Evolutionary conservation across 2,888 invertebrate species (phyloP), one percentile per base, ranked within the genome.

Genomic region (Acanthosepion esculentum): DNA sequence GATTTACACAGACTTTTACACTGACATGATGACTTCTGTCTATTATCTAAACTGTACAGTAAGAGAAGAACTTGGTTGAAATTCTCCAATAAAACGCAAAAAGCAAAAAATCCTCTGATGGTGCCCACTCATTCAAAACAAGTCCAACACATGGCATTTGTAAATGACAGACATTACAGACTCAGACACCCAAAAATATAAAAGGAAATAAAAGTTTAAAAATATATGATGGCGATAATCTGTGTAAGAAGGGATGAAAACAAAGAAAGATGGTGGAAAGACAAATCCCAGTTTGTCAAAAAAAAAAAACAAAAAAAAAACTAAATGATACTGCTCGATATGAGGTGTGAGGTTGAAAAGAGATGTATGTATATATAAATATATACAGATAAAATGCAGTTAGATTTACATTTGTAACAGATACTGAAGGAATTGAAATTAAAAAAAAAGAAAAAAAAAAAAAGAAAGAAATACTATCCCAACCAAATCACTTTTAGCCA

Each of bases 91-190:
- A 10, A 78, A 78, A 12, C 78, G n/a, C n/a, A 12, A 78, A n/a
- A 78, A 59, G 2, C 10, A 78, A 78, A 78, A 12, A 33, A 78
- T n/a, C 78, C 78, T 78, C 29, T 78, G n/a, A 78, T 78, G n/a
- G 78, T n/a, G n/a, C n/a, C 78, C 12, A 78, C 18, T 18, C 78
- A 15, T 78, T 33, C 12, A 78, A 78, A 15, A 78, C 15, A 78
- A 78, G n/a, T 78, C n/a, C n/a, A 78, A 78, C 78, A 78, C n/a
- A 78, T 78, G 78, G 78, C 78, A 33, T 78, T 78, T 78, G 78
- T 78, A 78, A 78, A 78, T 33, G 78, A 78, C 78, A 78, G 78
- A 33, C 78, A 78, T n/a, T n/a, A 78, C 33, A 78, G n/a, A 78
- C n/a, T 12, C 78, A 78, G n/a, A n/a, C 78, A 78, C n/a, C n/a